These are phyloP conservation scores for Ancistrus triradiatus DNA, from an alignment of 2,113 vertebrate species.

Conservation along the genomic window DNA sequence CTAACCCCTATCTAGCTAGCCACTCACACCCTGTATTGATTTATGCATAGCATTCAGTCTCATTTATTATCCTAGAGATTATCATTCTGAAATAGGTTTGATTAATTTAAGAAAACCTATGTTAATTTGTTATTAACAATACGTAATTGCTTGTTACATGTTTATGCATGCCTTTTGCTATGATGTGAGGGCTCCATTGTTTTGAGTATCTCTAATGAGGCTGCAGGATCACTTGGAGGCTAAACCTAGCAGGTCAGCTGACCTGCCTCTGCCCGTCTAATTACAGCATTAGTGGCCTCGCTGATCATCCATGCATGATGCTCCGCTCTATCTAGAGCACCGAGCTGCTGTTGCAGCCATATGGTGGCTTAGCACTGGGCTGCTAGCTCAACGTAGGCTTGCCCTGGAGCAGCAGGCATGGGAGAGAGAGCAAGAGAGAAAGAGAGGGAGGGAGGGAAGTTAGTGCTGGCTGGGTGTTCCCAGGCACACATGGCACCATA, in stretches of 20 bases:
- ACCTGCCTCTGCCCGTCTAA: slow-evolving; percentile 46
- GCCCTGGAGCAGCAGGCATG: slow-evolving; percentile 17
- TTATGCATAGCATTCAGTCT: background rate
- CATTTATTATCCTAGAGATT: background rate
- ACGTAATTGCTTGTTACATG: slow-evolving; percentile 27
- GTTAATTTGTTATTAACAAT: slow-evolving; percentile 20
- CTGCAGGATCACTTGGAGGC: slow-evolving; percentile 36
- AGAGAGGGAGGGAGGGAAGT: background rate
- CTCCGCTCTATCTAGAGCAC: slow-evolving; percentile 25
- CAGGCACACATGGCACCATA: background rate
- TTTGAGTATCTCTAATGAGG: slow-evolving; percentile 44
- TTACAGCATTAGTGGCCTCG: slow-evolving; percentile 46
- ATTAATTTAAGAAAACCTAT: slow-evolving; percentile 9
- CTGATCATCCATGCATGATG: slow-evolving; percentile 45
- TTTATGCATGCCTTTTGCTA: slow-evolving; percentile 25
- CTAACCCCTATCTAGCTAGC: too few species aligned
- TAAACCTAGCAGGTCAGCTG: slow-evolving; percentile 42
- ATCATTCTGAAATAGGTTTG: background rate
- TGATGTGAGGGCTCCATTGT: slow-evolving; percentile 40
- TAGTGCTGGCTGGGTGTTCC: slow-evolving; percentile 10
- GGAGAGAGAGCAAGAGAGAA: slow-evolving; percentile 2
- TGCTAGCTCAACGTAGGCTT: slow-evolving; percentile 15
- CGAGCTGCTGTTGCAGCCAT: slow-evolving; percentile 42
- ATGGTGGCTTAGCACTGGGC: slow-evolving; percentile 41
- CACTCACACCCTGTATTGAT: background rate